Base-by-base conservation (phyloP, 2,797 vertebrate genomes). In the Epinephelus malabaricus region DNA sequence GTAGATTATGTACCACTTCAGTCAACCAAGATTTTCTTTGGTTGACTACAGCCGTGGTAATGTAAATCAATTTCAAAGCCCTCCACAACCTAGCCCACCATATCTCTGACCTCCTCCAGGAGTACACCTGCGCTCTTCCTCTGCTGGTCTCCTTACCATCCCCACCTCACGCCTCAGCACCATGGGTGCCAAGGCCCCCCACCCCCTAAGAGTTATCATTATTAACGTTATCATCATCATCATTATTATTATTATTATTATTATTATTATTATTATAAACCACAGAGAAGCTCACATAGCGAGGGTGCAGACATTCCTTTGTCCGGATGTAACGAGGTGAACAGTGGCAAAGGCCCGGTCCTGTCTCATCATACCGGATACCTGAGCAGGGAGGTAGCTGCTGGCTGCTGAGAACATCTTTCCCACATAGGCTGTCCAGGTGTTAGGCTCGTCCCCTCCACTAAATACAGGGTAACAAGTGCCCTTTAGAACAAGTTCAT, bases 361-460 rank as follows among this genome's bases (percentile, higher is more conserved):
- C 94, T 99, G 98, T 93, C 96, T 98, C 95, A 99, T 98, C 97
- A 99, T 98, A 72, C 98, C 98, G 1, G 97, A 97, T 46, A 99
- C 97, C 90, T 97, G 98, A 51, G 97, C 94, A 19, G 98, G 98
- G 91, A 99, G 90, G 92, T 98, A 99, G 93, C 96, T 98, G 49
- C 97, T 98, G n/a, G 98, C 98, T 5, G 97, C 97, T 90, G 98
- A 96, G 86, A 99, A 95, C 87, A 98, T 96, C 92, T 97, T 98
- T 46, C 97, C 97, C 46, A 99, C 94, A 70, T 98, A 99, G 19
- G 97, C 95, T 0, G 98, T 97, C 98, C 98, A 99, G 46, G 97
- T 97, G n/a, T 96, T 96, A 76, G 94, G 95, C 76, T 97, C 97
- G 68, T 98, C 97, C 75, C 95, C 97, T 67, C 95, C 96, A 83